Percentiles rank a stretch among this genome's conserved stretches.
Conservation (phyloP, 1,140 invertebrate species). For the Coenobita brevimanus region DNA sequence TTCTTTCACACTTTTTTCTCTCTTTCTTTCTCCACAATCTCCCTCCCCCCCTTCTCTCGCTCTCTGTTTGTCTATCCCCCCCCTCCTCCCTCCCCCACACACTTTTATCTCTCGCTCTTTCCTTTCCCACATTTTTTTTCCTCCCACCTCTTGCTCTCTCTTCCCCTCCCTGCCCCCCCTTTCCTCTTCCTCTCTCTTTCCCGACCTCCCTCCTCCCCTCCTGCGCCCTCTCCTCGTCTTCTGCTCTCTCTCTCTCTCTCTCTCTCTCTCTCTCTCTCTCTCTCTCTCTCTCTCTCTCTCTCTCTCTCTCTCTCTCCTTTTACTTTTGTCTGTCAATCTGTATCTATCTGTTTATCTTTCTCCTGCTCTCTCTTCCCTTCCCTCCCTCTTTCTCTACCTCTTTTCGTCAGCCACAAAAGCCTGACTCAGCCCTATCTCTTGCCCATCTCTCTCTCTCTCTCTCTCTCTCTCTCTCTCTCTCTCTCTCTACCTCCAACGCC, state of each 20-base stretch:
- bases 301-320: neutral
- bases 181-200: neutral
- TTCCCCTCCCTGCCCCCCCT: neutral
- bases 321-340: neutral
- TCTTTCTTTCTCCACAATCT: neutral
- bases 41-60: neutral
- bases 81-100: neutral
- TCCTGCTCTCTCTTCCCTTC: slow-evolving; percentile 1
- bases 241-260: neutral
- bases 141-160: neutral
- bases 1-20: no score
- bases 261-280: neutral
- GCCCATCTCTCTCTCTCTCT: no score
- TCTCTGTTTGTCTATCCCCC: neutral
- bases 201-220: neutral
- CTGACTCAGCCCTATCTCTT: no score
- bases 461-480: no score
- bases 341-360: neutral
- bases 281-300: slow-evolving; percentile 9
- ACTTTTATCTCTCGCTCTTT: neutral
- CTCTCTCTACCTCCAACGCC: no score
- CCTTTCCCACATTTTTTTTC: neutral
- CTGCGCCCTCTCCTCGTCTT: neutral
- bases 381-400: neutral
- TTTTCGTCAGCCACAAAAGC: no score